Percentiles rank a stretch among this genome's conserved stretches.
Evolutionary conservation across 2,797 vertebrate species (phyloP).

Genomic region (Channallabes apus): DNA sequence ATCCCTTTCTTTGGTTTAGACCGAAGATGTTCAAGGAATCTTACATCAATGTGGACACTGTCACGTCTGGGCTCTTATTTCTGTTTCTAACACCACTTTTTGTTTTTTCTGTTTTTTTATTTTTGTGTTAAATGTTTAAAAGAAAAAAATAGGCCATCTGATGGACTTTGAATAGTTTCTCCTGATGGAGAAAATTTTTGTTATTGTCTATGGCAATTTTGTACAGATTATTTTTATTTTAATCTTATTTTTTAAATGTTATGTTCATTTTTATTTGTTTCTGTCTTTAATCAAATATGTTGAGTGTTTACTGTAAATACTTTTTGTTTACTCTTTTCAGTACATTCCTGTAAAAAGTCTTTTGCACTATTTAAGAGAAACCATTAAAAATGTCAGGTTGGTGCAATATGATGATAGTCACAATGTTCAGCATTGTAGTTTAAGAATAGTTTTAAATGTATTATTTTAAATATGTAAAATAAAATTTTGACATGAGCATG

Average conservation of each 20-base stretch:
- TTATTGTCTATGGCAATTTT: slow-evolving; percentile 91
- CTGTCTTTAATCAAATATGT: slow-evolving; percentile 77
- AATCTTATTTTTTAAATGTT: slow-evolving; percentile 67
- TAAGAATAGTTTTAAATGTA: slow-evolving; percentile 93
- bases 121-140: slow-evolving; percentile 55
- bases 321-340: slow-evolving; percentile 78
- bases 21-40: slow-evolving; percentile 62
- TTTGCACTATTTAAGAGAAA: slow-evolving; percentile 99
- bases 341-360: slow-evolving; percentile 96
- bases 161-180: slow-evolving; percentile 80
- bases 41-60: slow-evolving; percentile 82
- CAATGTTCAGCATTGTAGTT: slow-evolving; percentile 92
- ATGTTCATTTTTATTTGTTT: slow-evolving; percentile 60
- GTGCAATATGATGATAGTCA: slow-evolving; percentile 93
- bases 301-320: slow-evolving; percentile 87
- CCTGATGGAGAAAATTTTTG: slow-evolving; percentile 81
- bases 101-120: slow-evolving; percentile 70
- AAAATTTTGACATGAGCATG: slow-evolving; percentile 94
- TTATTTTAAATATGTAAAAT: slow-evolving; percentile 99
- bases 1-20: slow-evolving; percentile 71
- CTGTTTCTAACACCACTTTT: slow-evolving; percentile 80
- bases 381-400: slow-evolving; percentile 88
- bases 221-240: slow-evolving; percentile 81
- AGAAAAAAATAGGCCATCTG: slow-evolving; percentile 68
- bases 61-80: slow-evolving; percentile 90